phyloP scores from a whole-genome alignment of 2,888 invertebrate species.

The Aelia acuminata region DNA sequence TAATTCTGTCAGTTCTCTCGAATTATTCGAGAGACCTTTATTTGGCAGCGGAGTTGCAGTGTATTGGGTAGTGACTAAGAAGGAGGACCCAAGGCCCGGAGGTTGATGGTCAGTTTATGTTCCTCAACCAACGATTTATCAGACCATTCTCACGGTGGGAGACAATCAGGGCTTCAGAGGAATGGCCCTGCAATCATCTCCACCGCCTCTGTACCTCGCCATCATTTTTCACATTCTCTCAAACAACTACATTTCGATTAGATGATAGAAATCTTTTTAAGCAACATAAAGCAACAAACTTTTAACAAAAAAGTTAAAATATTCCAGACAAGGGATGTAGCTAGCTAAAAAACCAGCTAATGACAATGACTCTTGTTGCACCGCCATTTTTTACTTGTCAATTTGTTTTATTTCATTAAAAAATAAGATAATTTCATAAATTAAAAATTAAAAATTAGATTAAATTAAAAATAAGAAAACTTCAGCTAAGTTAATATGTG shows the following conservation, averaged over 20 bases:
- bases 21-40: background rate
- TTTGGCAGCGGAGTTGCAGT: background rate
- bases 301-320: no score
- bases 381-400: no score
- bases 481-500: no score
- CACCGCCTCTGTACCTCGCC: background rate
- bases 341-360: no score
- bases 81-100: background rate
- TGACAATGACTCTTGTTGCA: no score
- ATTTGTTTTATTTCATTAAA: no score
- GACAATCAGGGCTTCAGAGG: background rate
- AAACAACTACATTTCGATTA: background rate
- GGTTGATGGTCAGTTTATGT: slow-evolving; percentile 45
- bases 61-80: slow-evolving; percentile 15
- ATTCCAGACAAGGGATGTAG: no score
- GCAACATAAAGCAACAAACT: no score
- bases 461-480: no score
- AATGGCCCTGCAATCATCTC: slow-evolving; percentile 5
- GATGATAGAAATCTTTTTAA: background rate
- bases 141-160: slow-evolving; percentile 41
- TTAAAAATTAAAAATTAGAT: no score
- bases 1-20: background rate
- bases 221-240: slow-evolving; percentile 28
- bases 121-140: slow-evolving; percentile 43
- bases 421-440: no score